phyloP scores from a whole-genome alignment of 2,113 vertebrate genomes.

The Dolichotis patagonum region DNA sequence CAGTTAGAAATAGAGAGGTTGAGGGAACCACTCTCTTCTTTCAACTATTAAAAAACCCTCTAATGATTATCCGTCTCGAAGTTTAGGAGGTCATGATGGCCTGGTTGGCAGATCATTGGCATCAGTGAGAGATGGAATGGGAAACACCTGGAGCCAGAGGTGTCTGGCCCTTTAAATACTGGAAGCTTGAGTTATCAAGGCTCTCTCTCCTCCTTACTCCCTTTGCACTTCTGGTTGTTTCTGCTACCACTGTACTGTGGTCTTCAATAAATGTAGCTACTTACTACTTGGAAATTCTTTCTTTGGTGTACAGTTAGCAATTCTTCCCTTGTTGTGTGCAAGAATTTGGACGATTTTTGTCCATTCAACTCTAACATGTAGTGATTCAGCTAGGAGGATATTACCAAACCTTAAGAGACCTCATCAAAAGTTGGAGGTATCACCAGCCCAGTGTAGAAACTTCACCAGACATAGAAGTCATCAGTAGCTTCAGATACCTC shows the following conservation, averaged over 20 bases:
- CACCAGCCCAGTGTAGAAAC: neutral
- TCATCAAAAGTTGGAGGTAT: neutral
- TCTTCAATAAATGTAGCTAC: neutral
- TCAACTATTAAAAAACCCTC: neutral
- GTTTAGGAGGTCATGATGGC: neutral
- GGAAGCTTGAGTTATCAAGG: neutral
- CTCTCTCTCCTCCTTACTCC: neutral
- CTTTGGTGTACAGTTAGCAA: neutral
- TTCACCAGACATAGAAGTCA: neutral
- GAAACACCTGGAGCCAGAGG: neutral
- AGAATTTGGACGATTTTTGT: neutral
- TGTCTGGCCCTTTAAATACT: neutral
- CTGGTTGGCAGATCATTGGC: neutral
- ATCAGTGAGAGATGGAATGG: neutral
- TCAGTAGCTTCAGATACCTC: neutral
- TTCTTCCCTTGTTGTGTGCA: neutral
- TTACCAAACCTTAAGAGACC: neutral
- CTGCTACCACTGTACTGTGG: neutral
- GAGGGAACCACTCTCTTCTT: neutral
- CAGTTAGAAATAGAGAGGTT: neutral
- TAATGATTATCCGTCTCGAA: neutral
- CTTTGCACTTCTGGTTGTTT: neutral
- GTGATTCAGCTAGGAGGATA: neutral
- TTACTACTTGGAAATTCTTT: neutral
- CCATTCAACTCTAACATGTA: neutral